phyloP scores from a whole-genome alignment of 1,140 invertebrate species.

The Eufriesea mexicana region DNA sequence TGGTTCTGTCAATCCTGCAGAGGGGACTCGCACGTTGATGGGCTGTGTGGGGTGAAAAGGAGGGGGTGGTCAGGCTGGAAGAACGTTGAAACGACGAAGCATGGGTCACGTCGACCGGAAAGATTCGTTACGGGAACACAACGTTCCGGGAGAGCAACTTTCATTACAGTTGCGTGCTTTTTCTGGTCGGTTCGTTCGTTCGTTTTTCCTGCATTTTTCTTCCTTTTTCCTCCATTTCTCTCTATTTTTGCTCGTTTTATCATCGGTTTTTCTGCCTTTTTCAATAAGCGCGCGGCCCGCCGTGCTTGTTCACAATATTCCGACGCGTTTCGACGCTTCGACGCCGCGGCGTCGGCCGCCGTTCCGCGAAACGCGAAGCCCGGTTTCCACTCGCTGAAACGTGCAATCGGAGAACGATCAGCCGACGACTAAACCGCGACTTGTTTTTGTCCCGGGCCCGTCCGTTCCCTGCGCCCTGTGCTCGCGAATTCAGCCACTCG shows the following conservation, averaged over 20 bases:
- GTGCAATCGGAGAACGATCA: constrained; percentile 1
- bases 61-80: not conserved
- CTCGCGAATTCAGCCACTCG: not conserved
- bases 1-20: constrained; percentile 69
- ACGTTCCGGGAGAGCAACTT: constrained; percentile 42
- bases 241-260: not conserved
- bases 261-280: constrained; percentile 4
- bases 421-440: not conserved
- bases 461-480: not conserved
- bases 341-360: not conserved
- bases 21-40: constrained; percentile 4
- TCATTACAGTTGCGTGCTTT: constrained; percentile 41
- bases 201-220: not conserved
- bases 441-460: constrained; percentile 1
- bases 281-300: constrained; percentile 6
- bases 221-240: not conserved
- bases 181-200: not conserved
- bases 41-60: not conserved
- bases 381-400: not conserved
- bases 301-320: not conserved
- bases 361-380: not conserved
- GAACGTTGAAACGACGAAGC: constrained; percentile 44
- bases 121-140: constrained; percentile 51
- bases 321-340: not conserved
- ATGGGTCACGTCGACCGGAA: constrained; percentile 50